Evolutionary conservation across 2,888 invertebrate species (phyloP), one percentile per base, ranked within the genome.

Genomic region (Euplagia quadripunctaria): DNA sequence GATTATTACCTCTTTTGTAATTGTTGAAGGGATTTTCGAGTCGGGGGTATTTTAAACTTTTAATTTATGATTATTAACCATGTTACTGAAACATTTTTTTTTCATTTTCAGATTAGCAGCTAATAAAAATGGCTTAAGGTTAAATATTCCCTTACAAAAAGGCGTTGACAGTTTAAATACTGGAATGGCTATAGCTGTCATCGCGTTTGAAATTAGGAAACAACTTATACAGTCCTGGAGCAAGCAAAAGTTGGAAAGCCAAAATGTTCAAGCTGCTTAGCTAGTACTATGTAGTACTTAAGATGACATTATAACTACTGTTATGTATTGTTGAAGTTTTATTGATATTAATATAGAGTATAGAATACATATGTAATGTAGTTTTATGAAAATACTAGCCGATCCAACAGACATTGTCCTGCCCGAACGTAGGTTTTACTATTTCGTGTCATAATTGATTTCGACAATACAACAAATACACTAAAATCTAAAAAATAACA

Each of bases 91-190:
- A 70, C 58, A 31, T 31, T 12, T 16, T 42, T 65, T 8, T 31
- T 41, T 66, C 9, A n/a, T 80, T 89, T 90, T 68, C 85, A 96
- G 97, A 81, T 94, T 98, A 77, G 97, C 97, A n/a, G 89, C 93
- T 51, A 89, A 92, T 52, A 94, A 91, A 75, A 95, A 96, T 72
- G 97, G 98, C 14, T 89, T 96, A 49, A 96, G 98, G 81, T 88
- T 99, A 51, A 97, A 98, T 90, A 97, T 99, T 80, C 99, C 99
- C 0, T 92, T 99, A 85, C 96, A 96, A 74, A 97, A 96, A 87
- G 96, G 97, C 9, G 96, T 98, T 1, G 98, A 99, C 68, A 99
- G 99, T 90, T 95, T 99, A 70, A 99, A 99, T 91, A 97, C 97
- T 4, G 97, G 97, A 9, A 97, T 98, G 89, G 98, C 99, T 0